Evolutionary conservation across 2,888 invertebrate species (phyloP).

Genomic region (Tenodera sinensis): DNA sequence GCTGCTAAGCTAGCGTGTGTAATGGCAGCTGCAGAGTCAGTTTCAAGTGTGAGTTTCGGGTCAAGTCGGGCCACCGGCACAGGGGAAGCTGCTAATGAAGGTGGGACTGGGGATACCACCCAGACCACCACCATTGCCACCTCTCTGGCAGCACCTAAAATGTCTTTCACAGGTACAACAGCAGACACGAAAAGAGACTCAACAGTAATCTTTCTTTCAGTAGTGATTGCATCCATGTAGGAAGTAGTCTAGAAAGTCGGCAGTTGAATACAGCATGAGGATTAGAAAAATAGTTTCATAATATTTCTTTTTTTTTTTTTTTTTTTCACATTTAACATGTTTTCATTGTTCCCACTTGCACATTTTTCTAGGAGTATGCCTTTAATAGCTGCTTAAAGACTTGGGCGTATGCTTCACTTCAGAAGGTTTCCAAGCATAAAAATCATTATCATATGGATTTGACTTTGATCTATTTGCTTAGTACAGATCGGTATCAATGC

Average conservation of each 20-base stretch:
- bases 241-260: slow-evolving; percentile 4
- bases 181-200: neutral
- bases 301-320: neutral
- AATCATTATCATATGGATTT: neutral
- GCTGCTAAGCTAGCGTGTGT: slow-evolving; percentile 18
- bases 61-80: slow-evolving; percentile 31
- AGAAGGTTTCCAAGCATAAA: neutral
- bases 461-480: neutral
- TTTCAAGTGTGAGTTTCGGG: slow-evolving; percentile 36
- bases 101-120: slow-evolving; percentile 22
- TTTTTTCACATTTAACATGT: neutral
- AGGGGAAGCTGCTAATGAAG: neutral
- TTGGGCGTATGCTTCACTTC: neutral
- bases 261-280: neutral
- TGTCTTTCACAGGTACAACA: slow-evolving; percentile 28
- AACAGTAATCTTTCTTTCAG: neutral
- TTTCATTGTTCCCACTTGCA: neutral
- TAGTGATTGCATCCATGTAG: neutral
- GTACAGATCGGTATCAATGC: no score
- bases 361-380: neutral
- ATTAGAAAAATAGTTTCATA: neutral
- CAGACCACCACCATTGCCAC: slow-evolving; percentile 29
- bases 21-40: slow-evolving; percentile 33
- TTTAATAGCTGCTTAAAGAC: neutral
- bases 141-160: slow-evolving; percentile 8